Base-by-base conservation (phyloP, 2,797 vertebrate genomes). In the Diplodus sargus region DNA sequence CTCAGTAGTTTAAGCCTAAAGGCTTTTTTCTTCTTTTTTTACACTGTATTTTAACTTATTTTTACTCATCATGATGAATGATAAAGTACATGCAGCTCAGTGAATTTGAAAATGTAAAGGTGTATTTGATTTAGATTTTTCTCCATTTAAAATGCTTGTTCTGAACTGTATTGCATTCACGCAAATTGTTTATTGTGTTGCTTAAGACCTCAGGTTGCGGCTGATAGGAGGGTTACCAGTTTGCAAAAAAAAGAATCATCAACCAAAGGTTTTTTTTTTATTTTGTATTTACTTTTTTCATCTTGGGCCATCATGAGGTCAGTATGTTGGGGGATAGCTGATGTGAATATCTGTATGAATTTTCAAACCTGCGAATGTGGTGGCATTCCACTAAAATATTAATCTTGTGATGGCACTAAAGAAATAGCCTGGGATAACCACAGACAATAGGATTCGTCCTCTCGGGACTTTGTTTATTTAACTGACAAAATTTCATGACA, bases 1-100 rank as follows among this genome's bases (percentile, higher is more conserved):
- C 12, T 66, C 63, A 52, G 9, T 14, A 42, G 18, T 16, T 82
- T 59, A 53, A 58, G 70, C 20, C 63, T 68, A 22, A 68, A 81
- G 54, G 54, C 17, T 39, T 39, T 39, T 39, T 39, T 11, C 3
- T 39, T 11, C 10, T 11, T 73, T 23, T 12, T 51, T 47, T 69
- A 68, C 52, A 22, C 42, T 68, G 7, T 52, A 22, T 75, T 65
- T 80, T 18, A 51, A 18, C 4, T 4, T 20, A 10, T 42, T 48
- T 22, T 30, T 53, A 56, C 47, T 71, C 22, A 64, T 56, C 22
- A 14, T 22, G 6, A 59, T 34, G 3, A 48, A 48, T 60, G 16
- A 52, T 17, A 18, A 23, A 67, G 15, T n/a, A 3, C 62, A 56
- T 22, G 15, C 25, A 45, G n/a, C 25, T 39, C 22, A 48, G 28